Conservation (phyloP, 2,888 invertebrate genomes). For the Anorthoa munda region DNA sequence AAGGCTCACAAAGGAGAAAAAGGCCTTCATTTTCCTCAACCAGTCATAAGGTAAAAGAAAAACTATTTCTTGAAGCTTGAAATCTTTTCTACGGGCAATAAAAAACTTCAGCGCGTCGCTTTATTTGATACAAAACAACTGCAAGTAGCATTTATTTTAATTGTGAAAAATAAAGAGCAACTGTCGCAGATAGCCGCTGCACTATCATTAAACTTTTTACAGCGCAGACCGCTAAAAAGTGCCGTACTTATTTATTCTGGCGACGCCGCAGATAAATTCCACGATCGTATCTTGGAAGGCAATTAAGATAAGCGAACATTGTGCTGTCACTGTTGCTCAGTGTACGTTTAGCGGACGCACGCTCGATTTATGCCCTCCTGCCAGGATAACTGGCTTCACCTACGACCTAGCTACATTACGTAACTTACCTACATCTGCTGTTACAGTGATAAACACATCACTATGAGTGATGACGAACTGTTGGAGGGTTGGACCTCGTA, state of each 20-base stretch:
- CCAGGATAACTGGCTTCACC: slow-evolving; percentile 67
- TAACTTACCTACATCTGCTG: slow-evolving; percentile 52
- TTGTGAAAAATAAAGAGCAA: slow-evolving; percentile 65
- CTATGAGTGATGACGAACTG: slow-evolving; percentile 63
- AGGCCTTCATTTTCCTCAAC: slow-evolving; percentile 35
- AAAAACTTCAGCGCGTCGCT: slow-evolving; percentile 33
- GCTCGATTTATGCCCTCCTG: slow-evolving; percentile 79
- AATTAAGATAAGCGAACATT: slow-evolving; percentile 89
- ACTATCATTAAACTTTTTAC: slow-evolving; percentile 84
- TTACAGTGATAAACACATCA: slow-evolving; percentile 61
- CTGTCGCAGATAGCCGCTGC: slow-evolving; percentile 67
- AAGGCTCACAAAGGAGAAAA: slow-evolving; percentile 29
- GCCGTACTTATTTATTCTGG: slow-evolving; percentile 77
- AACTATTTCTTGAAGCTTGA: slow-evolving; percentile 50
- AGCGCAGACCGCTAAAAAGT: slow-evolving; percentile 77
- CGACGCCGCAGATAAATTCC: slow-evolving; percentile 84
- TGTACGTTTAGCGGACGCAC: slow-evolving; percentile 79
- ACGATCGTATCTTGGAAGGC: slow-evolving; percentile 86
- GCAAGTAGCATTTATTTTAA: slow-evolving; percentile 67
- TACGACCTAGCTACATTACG: slow-evolving; percentile 49
- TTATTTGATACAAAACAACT: slow-evolving; percentile 52
- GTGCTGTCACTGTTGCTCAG: slow-evolving; percentile 84
- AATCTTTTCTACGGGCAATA: slow-evolving; percentile 39
- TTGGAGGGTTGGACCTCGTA: slow-evolving; percentile 43
- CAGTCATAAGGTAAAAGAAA: slow-evolving; percentile 33